Percentiles rank a stretch among this genome's conserved stretches.
These are phyloP conservation scores for Phyto melanocephala DNA, from an alignment of 2,888 invertebrate species.

Conservation along the genomic window DNA sequence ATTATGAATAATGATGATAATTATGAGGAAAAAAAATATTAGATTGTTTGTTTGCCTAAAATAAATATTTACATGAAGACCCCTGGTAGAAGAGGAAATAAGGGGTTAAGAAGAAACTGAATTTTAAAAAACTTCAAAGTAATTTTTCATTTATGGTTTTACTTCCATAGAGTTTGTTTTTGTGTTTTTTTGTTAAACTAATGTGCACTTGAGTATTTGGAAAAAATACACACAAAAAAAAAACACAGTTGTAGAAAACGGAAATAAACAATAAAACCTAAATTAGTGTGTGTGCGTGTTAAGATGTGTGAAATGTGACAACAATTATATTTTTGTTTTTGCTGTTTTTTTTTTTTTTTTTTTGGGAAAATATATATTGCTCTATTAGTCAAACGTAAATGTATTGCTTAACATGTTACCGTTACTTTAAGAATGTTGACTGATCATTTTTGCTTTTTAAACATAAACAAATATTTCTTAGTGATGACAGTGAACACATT, in stretches of 20 bases:
- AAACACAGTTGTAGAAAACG: constrained; percentile 55
- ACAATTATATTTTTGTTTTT: not conserved
- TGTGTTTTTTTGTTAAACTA: not conserved
- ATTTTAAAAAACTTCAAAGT: constrained; percentile 8
- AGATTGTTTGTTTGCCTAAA: not conserved
- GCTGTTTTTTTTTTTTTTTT: not conserved
- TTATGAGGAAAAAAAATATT: constrained; percentile 36
- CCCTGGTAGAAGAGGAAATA: not conserved
- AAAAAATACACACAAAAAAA: too few relatives aligned
- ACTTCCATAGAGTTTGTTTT: not conserved
- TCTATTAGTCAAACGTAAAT: not conserved
- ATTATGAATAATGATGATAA: constrained; percentile 63
- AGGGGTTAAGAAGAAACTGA: constrained; percentile 9
- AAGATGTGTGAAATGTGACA: constrained; percentile 62
- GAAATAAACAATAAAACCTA: constrained; percentile 64
- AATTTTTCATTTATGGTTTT: not conserved
- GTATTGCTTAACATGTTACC: too few relatives aligned
- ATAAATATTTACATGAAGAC: constrained; percentile 23
- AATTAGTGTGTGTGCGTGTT: constrained; percentile 51
- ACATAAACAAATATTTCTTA: too few relatives aligned
- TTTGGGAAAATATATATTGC: not conserved
- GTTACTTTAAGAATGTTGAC: too few relatives aligned
- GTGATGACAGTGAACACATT: too few relatives aligned
- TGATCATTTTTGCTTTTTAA: too few relatives aligned
- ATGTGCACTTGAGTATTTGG: constrained; percentile 26